Evolutionary conservation across 2,888 invertebrate genomes (phyloP).

Genomic region (Dolichopus griseipennis): DNA sequence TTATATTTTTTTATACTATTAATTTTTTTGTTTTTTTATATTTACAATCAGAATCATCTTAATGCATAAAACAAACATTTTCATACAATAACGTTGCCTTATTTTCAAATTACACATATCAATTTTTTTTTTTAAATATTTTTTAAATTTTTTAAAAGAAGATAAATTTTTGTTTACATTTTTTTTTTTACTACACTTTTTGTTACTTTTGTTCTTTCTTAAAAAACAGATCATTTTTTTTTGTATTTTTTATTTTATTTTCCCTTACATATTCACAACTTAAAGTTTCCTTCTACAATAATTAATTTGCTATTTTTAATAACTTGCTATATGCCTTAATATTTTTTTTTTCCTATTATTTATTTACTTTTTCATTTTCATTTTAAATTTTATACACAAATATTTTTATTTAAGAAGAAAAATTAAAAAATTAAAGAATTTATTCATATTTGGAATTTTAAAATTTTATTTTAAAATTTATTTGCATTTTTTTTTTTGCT

Average conservation of each 20-base stretch:
- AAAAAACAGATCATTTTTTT: background rate
- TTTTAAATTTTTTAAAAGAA: background rate
- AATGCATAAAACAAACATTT: conserved; percentile 5
- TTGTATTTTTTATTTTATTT: background rate
- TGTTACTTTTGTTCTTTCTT: background rate
- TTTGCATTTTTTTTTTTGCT: too few species aligned
- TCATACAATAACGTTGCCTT: background rate
- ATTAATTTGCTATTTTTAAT: conserved; percentile 2
- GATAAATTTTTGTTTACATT: too few species aligned
- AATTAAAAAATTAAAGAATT: background rate
- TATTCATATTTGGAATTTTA: background rate
- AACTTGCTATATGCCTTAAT: background rate
- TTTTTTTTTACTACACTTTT: background rate
- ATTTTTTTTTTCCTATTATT: background rate
- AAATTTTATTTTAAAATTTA: too few species aligned
- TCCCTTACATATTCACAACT: conserved; percentile 6
- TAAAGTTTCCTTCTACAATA: conserved; percentile 3
- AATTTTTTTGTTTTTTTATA: background rate
- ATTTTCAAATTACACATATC: conserved; percentile 2
- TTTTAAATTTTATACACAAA: background rate
- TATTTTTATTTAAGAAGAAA: background rate
- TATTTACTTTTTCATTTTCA: conserved; percentile 1
- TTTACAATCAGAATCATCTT: background rate
- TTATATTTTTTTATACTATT: background rate
- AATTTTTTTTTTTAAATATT: background rate